Evolutionary conservation across 2,113 vertebrate genomes (phyloP), one percentile per base, ranked within the genome.

Genomic region (Rissa tridactyla): DNA sequence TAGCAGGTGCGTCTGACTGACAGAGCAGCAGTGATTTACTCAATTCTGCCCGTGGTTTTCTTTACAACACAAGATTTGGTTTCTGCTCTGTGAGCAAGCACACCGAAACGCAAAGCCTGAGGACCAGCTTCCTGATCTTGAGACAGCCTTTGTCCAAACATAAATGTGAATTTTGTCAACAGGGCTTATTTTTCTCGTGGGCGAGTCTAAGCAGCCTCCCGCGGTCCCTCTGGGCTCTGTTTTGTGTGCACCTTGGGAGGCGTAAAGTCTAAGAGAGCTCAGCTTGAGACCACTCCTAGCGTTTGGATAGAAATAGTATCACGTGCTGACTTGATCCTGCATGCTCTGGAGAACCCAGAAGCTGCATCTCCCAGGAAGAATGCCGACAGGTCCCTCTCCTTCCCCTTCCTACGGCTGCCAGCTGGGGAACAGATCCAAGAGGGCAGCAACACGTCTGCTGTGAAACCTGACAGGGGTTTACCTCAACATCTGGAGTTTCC

Each of bases 401-500:
- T 90, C 66, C 76, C 51, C 60, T 71, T 82, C 49, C 49, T 57
- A 51, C 2, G 3, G 4, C 36, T 69, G 6, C 32, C 36, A 60
- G 54, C 47, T 72, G 55, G 92, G 66, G 54, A 69, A 49, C 25
- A 27, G 23, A 38, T 47, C 52, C 0, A 0, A 92, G 75, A 66
- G 70, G n/a, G 61, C 77, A 91, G 57, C 42, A 64, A 32, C 20
- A 40, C 0, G 0, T 38, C 49, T 70, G 64, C 55, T 78, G 32
- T 83, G 82, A 88, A 73, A 73, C 65, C 66, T 81, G 80, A 68
- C 88, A 86, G 64, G 47, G 29, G 3, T 58, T 94, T 91, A 29
- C 40, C 57, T 72, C 60, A 38, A 32, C 77, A 88, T 51, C 79
- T 86, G 94, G 68, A 44, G 51, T n/a, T 90, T 72, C 70, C 80